Evolutionary conservation across 2,888 invertebrate genomes (phyloP).

Genomic region (Drosophila conformis): DNA sequence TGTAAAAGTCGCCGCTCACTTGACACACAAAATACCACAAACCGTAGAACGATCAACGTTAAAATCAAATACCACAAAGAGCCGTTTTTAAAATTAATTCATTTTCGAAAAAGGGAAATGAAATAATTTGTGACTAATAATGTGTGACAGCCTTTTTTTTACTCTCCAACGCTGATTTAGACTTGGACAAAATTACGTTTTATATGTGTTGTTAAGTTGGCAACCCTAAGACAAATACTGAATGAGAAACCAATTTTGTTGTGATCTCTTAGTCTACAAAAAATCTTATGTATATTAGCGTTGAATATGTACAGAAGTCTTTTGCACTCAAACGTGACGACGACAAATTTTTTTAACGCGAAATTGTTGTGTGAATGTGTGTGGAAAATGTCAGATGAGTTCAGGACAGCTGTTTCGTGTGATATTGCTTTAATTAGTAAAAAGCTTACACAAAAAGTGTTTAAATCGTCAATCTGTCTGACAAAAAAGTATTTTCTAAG

Average conservation of each 20-base stretch:
- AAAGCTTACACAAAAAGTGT: not conserved
- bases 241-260: not conserved
- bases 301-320: not conserved
- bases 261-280: conserved; percentile 4
- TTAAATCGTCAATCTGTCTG: not conserved
- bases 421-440: conserved; percentile 1
- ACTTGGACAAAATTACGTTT: not conserved
- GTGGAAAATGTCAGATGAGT: conserved; percentile 43
- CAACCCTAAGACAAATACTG: conserved; percentile 1
- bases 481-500: conserved; percentile 1
- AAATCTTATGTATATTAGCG: not conserved
- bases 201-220: not conserved
- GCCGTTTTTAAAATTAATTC: not conserved
- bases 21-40: not conserved
- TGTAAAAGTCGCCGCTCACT: not conserved
- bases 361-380: conserved; percentile 1
- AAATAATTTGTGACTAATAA: not conserved
- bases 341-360: not conserved
- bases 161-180: not conserved
- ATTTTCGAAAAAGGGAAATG: not conserved
- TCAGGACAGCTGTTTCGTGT: conserved; percentile 2
- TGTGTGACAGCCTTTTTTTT: not conserved
- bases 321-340: not conserved
- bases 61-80: not conserved
- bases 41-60: not conserved